These are phyloP conservation scores for Castor canadensis DNA, from an alignment of 2,113 vertebrate species.

Conservation along the genomic window DNA sequence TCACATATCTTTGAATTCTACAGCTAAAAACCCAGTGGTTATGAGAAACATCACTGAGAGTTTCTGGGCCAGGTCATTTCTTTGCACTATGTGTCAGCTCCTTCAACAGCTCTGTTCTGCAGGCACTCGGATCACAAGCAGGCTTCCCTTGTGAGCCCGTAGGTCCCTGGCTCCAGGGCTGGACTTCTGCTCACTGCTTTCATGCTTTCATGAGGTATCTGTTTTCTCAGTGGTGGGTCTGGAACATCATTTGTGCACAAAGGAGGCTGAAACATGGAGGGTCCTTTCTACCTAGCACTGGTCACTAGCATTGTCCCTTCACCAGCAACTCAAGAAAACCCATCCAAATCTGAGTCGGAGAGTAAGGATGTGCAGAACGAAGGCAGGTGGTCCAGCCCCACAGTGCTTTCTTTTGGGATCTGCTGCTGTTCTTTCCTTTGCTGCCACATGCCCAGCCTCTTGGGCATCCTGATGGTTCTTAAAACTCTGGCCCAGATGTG, in stretches of 20 bases:
- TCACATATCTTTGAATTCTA: neutral
- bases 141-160: no score
- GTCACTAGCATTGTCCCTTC: neutral
- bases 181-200: neutral
- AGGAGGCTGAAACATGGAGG: neutral
- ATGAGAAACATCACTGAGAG: neutral
- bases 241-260: neutral
- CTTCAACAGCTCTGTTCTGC: neutral
- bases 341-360: neutral
- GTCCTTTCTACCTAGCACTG: neutral
- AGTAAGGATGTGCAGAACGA: neutral
- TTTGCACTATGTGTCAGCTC: neutral
- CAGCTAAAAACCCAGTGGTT: neutral
- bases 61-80: neutral
- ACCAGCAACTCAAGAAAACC: neutral
- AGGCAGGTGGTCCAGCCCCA: neutral
- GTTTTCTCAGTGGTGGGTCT: neutral
- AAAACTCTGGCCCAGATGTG: neutral
- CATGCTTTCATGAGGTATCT: neutral
- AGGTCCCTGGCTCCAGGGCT: neutral
- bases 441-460: fast-evolving
- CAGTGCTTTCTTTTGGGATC: neutral
- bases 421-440: neutral
- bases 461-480: neutral
- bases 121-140: neutral